Base-by-base conservation (phyloP, 2,797 vertebrate species). In the Arctocebus calabarensis region DNA sequence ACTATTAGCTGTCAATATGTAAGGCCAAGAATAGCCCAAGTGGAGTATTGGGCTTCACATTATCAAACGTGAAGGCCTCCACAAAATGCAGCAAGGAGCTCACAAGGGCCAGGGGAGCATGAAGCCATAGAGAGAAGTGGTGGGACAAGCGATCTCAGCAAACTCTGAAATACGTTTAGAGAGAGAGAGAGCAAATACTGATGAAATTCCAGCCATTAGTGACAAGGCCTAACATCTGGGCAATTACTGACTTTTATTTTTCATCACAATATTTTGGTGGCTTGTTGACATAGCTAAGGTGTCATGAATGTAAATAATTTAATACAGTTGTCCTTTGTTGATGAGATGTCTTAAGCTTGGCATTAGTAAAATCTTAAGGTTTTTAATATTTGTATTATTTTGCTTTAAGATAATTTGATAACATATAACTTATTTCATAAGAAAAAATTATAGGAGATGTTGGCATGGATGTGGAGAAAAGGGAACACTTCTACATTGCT, bases 161-260 rank as follows among this genome's bases (percentile, higher is more conserved):
- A 94, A 82, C 81, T 85, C 84, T 45, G 88, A 68, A 82, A n/a
- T 77, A 45, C 11, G 5, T 48, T 84, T 37, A 59, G 32, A 23
- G 40, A 9, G 12, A 64, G 37, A 32, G 48, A 57, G n/a, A 12
- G 52, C 25, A 71, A 86, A 40, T 81, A 27, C 62, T n/a, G 66
- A 70, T 87, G 88, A 91, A 88, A 92, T 94, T 87, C 93, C 90
- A 97, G 84, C 88, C 74, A 19, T 75, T 92, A 84, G 73, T 91
- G 62, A 93, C 86, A 74, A 95, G 94, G 97, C 78, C 85, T 77
- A 95, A 94, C 89, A 84, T 93, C 77, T 88, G 87, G 89, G 66
- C 71, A 61, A 59, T 95, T 81, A 92, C 70, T 45, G 91, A 78
- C 75, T 83, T 90, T 57, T 43, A 68, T 81, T 96, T 86, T 90